phyloP scores from a whole-genome alignment of 2,888 invertebrate species.

The Lasioglossum pauxillum region DNA sequence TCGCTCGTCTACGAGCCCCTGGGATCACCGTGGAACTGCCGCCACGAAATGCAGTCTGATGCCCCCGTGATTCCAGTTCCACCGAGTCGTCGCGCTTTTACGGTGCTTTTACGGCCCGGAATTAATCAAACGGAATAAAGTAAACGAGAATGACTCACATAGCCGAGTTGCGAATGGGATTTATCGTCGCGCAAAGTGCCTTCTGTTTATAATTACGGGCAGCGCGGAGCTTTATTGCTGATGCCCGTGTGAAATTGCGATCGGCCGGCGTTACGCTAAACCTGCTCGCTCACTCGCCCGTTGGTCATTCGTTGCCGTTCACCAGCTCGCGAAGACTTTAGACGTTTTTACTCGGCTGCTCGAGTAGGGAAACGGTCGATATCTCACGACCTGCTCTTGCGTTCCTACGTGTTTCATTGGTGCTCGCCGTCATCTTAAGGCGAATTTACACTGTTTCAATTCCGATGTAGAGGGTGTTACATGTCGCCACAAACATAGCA shows the following conservation, averaged over 20 bases:
- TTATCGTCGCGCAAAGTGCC: slow-evolving; percentile 71
- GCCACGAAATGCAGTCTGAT: slow-evolving; percentile 46
- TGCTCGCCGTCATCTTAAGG: slow-evolving; percentile 28
- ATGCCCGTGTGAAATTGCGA: slow-evolving; percentile 58
- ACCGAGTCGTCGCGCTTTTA: slow-evolving; percentile 67
- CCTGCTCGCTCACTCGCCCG: not conserved
- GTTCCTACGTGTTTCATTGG: slow-evolving; percentile 51
- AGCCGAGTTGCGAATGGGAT: slow-evolving; percentile 58
- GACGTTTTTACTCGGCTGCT: not conserved
- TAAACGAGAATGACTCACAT: slow-evolving; percentile 72
- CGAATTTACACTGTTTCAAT: not conserved
- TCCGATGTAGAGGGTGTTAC: too few species aligned
- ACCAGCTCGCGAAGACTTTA: not conserved
- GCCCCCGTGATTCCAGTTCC: slow-evolving; percentile 22
- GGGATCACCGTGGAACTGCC: slow-evolving; percentile 33
- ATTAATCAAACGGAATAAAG: slow-evolving; percentile 79
- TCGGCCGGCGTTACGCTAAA: slow-evolving; percentile 20
- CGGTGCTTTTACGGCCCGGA: slow-evolving; percentile 75
- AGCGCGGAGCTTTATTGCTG: slow-evolving; percentile 60
- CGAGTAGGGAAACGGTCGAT: slow-evolving; percentile 50
- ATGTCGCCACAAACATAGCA: too few species aligned
- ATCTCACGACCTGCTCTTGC: slow-evolving; percentile 39
- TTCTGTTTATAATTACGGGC: slow-evolving; percentile 72
- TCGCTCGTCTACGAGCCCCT: not conserved
- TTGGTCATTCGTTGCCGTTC: not conserved